These are phyloP conservation scores for Prosopocoilus inquinatus DNA, from an alignment of 2,888 invertebrate species.

Conservation along the genomic window DNA sequence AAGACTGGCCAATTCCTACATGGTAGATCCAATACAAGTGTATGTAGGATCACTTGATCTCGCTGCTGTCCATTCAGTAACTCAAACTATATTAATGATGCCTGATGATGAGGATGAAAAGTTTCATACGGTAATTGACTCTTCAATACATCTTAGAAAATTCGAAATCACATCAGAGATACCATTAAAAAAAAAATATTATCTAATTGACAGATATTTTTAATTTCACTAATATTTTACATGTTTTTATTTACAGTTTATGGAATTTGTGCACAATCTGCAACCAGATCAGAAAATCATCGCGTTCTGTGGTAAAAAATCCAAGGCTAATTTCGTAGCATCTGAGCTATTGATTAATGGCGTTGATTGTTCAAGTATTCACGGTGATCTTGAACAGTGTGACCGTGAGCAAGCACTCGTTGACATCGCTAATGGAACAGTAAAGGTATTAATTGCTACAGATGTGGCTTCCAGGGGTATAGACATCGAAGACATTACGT, in stretches of 20 bases:
- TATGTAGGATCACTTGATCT: constrained; percentile 86
- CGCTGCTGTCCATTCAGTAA: constrained; percentile 85
- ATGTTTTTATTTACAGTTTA: constrained; percentile 52
- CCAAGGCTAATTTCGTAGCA: constrained; percentile 77
- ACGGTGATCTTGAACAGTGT: constrained; percentile 78
- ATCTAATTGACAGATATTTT: neutral
- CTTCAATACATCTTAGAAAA: neutral
- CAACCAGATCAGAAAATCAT: constrained; percentile 77
- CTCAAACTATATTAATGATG: constrained; percentile 71
- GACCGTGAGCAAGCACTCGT: constrained; percentile 80
- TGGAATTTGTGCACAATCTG: constrained; percentile 71
- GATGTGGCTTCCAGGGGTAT: constrained; percentile 94
- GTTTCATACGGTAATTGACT: constrained; percentile 55
- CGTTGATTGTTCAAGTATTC: constrained; percentile 75
- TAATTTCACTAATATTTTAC: neutral
- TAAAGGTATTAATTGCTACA: constrained; percentile 85
- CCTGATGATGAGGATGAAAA: constrained; percentile 66
- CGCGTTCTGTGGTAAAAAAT: constrained; percentile 87
- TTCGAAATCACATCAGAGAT: no score
- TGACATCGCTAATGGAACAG: constrained; percentile 77
- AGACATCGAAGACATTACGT: constrained; percentile 86
- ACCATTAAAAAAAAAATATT: neutral
- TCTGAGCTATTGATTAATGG: constrained; percentile 73
- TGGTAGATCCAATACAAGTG: constrained; percentile 87
- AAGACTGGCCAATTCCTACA: constrained; percentile 80